Base-by-base conservation (phyloP, 1,140 invertebrate species). In the Drosophila sp. region DNA sequence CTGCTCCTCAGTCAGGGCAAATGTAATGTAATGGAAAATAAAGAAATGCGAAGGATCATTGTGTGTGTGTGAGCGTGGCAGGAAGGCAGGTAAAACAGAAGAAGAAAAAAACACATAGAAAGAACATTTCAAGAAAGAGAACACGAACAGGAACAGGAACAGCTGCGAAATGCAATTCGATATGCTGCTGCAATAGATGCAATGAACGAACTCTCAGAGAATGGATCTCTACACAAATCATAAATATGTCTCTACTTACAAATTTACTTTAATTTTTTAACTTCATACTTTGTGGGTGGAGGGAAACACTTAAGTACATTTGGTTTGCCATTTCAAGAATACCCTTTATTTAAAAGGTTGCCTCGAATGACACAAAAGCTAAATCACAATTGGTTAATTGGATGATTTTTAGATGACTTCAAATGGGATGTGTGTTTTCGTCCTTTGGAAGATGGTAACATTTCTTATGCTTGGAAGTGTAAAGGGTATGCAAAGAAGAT, bases 181-280 rank as follows among this genome's bases (percentile, higher is more conserved):
- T 58, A 58, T 58, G 54, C 55, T 58, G 60, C 41, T 60, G 40
- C 57, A 68, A 60, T 67, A 35, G 35, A 38, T 29, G 33, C 17
- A 27, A 44, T 4, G 35, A n/a, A 50, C 54, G 17, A 41, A 41
- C n/a, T 5, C 17, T 0, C 17, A 17, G 17, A 17, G 17, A 17
- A 17, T 17, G 17, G 17, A 17, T 17, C 17, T 17, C 17, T 17
- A 17, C 17, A 30, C 30, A 30, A 30, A 30, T 30, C 30, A 30
- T 30, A 30, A 30, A 30, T 30, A 30, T 30, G 30, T 30, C 30
- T 30, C 30, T 4, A 30, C 4, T 30, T 30, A 30, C 30, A 30
- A 30, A 4, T 30, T 30, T 30, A 30, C 30, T 1, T 17, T 17
- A 17, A 17, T 17, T 17, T 17, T 17, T 17, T 17, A 17, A 17